Evolutionary conservation across 2,113 vertebrate species (phyloP).

Genomic region (Turdus rufiventris): DNA sequence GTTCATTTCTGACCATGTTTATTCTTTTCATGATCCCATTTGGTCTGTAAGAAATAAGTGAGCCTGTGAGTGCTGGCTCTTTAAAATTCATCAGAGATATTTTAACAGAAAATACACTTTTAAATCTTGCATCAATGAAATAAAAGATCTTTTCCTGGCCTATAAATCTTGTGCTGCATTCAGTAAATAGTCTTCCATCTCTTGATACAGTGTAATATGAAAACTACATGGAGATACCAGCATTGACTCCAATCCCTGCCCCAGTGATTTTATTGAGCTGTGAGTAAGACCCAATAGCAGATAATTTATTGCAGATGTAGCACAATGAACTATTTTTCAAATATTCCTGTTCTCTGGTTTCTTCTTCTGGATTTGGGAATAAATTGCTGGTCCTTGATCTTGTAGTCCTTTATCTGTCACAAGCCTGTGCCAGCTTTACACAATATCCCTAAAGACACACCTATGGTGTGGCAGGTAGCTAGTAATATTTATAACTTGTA

Average conservation of each 20-base stretch:
- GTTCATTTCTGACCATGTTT: background rate
- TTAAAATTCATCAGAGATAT: background rate
- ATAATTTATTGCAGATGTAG: background rate
- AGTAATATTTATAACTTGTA: background rate
- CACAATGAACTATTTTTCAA: background rate
- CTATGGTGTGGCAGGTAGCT: background rate
- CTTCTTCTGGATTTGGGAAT: background rate
- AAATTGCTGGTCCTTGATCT: background rate
- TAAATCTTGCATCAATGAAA: background rate
- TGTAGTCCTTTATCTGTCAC: background rate
- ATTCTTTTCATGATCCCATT: background rate
- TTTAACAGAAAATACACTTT: background rate
- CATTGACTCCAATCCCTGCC: background rate
- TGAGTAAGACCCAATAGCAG: background rate
- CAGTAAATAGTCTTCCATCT: background rate
- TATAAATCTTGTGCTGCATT: background rate
- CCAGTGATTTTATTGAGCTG: background rate
- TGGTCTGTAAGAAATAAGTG: background rate
- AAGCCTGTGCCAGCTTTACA: background rate
- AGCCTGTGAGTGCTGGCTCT: background rate
- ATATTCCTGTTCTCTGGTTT: background rate
- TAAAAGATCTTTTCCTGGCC: background rate
- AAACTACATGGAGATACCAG: background rate
- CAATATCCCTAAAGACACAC: background rate
- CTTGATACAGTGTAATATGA: background rate